Evolutionary conservation across 2,888 invertebrate species (phyloP).

Genomic region (Diarsia rubi): DNA sequence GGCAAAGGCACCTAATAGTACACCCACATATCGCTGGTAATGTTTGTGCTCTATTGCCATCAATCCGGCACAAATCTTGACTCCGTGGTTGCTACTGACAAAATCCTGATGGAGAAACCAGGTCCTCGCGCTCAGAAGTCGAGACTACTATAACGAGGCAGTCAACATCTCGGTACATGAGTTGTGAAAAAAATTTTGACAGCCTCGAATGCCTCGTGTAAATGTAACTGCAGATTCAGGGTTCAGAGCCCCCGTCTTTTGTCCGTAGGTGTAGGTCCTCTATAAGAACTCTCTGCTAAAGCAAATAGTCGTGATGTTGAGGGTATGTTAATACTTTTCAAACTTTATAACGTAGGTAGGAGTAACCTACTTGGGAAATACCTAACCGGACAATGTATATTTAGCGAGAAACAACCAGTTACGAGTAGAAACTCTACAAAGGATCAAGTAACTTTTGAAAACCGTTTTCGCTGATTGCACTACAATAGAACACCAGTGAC

Average conservation of each 20-base stretch:
- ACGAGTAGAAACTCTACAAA: slow-evolving; percentile 15
- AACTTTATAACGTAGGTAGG: background rate
- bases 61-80: no score
- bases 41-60: no score
- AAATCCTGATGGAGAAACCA: no score
- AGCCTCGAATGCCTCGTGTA: background rate
- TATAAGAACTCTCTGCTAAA: background rate
- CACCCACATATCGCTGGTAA: no score
- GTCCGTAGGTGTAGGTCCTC: background rate
- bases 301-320: background rate
- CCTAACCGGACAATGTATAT: background rate
- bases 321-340: background rate
- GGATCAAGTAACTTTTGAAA: slow-evolving; percentile 25
- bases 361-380: background rate
- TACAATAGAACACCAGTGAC: slow-evolving; percentile 35
- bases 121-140: no score
- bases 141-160: no score
- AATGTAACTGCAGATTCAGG: background rate
- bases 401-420: background rate
- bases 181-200: no score
- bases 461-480: slow-evolving; percentile 23
- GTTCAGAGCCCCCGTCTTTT: background rate
- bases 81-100: no score
- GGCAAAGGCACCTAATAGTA: no score
- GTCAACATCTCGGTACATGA: no score